These are phyloP conservation scores for Abramis brama DNA, from an alignment of 2,113 vertebrate genomes.

Conservation along the genomic window DNA sequence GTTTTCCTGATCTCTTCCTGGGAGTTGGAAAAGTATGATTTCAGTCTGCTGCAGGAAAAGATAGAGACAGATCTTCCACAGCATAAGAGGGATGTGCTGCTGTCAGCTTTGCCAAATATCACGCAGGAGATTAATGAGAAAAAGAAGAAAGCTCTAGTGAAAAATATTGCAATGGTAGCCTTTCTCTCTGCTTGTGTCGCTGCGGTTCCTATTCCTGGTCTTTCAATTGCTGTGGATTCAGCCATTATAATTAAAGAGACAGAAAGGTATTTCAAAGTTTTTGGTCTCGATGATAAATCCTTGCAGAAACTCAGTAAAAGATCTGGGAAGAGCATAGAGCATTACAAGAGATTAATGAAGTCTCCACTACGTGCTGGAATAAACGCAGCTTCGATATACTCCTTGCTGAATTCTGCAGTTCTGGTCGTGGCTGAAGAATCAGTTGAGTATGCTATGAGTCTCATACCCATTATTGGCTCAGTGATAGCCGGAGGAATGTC, in stretches of 20 bases:
- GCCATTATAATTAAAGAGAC: background rate
- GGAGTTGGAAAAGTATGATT: background rate
- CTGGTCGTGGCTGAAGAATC: background rate
- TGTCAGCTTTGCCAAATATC: background rate
- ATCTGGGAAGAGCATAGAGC: background rate
- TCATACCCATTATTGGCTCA: background rate
- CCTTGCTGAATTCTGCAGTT: background rate
- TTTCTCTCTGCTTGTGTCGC: background rate
- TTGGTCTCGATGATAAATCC: background rate
- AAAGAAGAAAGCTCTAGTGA: background rate
- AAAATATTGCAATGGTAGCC: background rate
- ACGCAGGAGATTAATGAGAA: background rate
- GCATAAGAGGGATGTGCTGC: background rate
- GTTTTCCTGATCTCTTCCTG: background rate
- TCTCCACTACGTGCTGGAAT: background rate
- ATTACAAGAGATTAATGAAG: background rate
- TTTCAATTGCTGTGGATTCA: background rate
- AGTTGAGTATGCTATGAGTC: background rate
- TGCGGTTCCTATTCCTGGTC: background rate
- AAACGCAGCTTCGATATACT: background rate
- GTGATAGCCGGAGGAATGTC: background rate
- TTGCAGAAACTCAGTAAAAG: background rate
- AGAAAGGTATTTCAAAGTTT: background rate
- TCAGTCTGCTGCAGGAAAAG: background rate
- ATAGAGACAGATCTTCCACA: background rate